Evolutionary conservation across 2,888 invertebrate species (phyloP), one percentile per base, ranked within the genome.

Genomic region (Pseudococcus longispinus): DNA sequence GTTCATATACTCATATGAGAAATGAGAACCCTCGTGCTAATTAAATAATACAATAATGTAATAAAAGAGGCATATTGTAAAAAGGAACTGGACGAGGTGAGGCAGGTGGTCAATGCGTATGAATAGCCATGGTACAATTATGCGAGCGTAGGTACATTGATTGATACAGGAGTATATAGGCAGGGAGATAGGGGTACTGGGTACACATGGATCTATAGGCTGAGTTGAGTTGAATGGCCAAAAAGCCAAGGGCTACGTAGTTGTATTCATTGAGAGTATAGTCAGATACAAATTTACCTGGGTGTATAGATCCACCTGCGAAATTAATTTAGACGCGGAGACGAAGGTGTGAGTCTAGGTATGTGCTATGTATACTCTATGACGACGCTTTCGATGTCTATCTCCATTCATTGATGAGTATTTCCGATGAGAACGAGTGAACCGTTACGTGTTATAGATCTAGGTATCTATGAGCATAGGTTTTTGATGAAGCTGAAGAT

Each of bases 341-440:
- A 74, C 5, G 13, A 8, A 26, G 70, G 70, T 70, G 26, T 65
- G 20, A 20, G 70, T 70, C 0, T 37, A 37, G 37, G 37, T 37
- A 37, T 6, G 4, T 37, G 70, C 0, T 23, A 65, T 1, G 29
- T 29, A 70, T 46, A 46, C 44, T 23, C 8, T 70, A 70, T 70
- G 70, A 29, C 15, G 23, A 29, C 20, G 23, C n/a, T 26, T 70
- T 26, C 74, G 60, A 23, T 20, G 8, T 23, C n/a, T n/a, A 5
- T 55, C 1, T 55, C 15, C 55, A 55, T 55, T 60, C 60, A 60
- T 60, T 60, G 23, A 60, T 60, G 60, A 60, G 60, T 60, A 80
- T 37, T 80, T 80, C 77, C 77, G 77, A 80, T 80, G 77, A 80
- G 77, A 80, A 80, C 77, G 42, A n/a, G 3, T 20, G 42, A 42